Evolutionary conservation across 2,797 vertebrate genomes (phyloP), one percentile per base, ranked within the genome.

Genomic region (Lophotriccus pileatus): DNA sequence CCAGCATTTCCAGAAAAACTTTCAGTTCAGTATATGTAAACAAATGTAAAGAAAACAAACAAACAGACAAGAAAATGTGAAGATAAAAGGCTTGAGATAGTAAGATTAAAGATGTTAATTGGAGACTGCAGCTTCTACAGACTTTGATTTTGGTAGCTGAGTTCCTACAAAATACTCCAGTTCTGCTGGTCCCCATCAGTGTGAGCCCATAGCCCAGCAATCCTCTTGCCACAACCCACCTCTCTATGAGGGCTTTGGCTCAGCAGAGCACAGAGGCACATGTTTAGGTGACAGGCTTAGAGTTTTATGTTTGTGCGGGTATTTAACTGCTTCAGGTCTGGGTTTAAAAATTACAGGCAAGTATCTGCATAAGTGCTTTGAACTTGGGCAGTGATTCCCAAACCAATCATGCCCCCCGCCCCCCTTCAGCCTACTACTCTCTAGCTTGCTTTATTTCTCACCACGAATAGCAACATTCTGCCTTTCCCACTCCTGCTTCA

Each of bases 1-100:
- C 92, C 87, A 90, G 91, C 91, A 92, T 95, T 96, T 94, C 95
- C 94, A 94, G 94, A 95, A 96, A 93, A 94, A 78, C 94, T 67
- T 74, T 95, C 67, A 67, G 85, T 94, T 87, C 3, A 0, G 78
- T 74, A n/a, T 77, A 90, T 88, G 47, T 95, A 96, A 96, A 96
- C 85, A 88, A 86, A 91, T 90, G 44, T 59, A 78, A 89, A 83
- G 87, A 92, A 96, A 96, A 95, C 82, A 93, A 97, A 95, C 75
- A 95, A 96, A 94, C 69, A 92, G 73, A 52, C 60, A 79, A 76
- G 91, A 89, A 93, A 94, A 89, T 66, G 3, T 63, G 82, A 89
- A 96, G 93, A 93, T 96, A 96, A 96, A 96, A 94, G 79, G 55
- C 52, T 93, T 23, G 64, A 88, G 96, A 96, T 93, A 95, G 56